Evolutionary conservation across 2,888 invertebrate species (phyloP).

Genomic region (Ochropacha duplaris): DNA sequence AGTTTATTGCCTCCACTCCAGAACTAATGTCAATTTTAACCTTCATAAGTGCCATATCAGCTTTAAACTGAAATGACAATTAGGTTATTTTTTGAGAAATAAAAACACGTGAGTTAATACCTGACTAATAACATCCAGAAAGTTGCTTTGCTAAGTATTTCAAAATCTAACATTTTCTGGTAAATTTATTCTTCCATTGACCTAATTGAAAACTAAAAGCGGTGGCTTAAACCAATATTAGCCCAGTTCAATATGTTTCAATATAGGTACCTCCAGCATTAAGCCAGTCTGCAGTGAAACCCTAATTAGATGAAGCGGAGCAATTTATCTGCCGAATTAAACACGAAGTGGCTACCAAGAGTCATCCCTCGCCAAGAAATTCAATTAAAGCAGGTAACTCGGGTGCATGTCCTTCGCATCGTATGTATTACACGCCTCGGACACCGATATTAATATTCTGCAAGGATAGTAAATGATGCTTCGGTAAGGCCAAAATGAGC

Average conservation of each 20-base stretch:
- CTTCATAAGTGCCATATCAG: no score
- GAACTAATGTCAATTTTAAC: no score
- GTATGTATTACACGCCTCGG: neutral
- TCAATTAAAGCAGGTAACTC: slow-evolving; percentile 62
- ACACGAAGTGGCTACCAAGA: slow-evolving; percentile 43
- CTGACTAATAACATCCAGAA: no score
- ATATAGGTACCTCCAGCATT: slow-evolving; percentile 14
- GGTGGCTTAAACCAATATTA: neutral
- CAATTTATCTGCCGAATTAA: slow-evolving; percentile 50
- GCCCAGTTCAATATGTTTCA: slow-evolving; percentile 12
- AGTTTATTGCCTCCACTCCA: no score
- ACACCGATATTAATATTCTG: neutral
- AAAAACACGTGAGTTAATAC: no score
- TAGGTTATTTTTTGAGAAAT: no score
- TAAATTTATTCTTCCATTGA: neutral
- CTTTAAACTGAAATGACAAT: no score
- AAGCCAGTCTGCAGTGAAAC: slow-evolving; percentile 15
- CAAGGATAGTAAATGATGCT: neutral
- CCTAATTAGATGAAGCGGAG: slow-evolving; percentile 34
- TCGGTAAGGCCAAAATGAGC: neutral
- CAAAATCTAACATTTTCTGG: neutral
- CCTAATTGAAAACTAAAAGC: neutral
- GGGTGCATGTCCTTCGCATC: slow-evolving; percentile 39
- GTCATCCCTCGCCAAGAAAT: slow-evolving; percentile 55
- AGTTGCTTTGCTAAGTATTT: no score